Percentiles rank a stretch among this genome's conserved stretches.
These are phyloP conservation scores for Cottoperca gobio DNA, from an alignment of 2,797 vertebrate genomes.

Conservation along the genomic window DNA sequence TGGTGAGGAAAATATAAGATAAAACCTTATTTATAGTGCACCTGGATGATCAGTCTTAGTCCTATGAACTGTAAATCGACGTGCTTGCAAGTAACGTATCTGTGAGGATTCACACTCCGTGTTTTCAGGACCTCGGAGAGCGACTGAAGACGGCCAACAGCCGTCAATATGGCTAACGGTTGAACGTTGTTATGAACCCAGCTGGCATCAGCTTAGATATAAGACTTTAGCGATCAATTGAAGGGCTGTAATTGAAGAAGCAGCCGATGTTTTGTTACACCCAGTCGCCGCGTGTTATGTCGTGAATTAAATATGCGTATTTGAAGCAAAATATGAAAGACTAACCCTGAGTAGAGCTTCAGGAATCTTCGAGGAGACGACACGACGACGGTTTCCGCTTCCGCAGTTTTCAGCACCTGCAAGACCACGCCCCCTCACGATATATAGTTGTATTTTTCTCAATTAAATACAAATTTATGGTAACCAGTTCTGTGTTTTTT, in stretches of 20 bases:
- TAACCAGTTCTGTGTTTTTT: rapidly evolving
- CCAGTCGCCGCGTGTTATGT: rapidly evolving
- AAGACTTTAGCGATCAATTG: rapidly evolving
- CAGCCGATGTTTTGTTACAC: rapidly evolving
- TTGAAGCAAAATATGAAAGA: conserved; percentile 18
- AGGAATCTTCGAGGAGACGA: conserved; percentile 66
- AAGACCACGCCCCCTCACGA: conserved; percentile 43
- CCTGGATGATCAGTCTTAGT: rapidly evolving
- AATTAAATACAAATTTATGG: not conserved
- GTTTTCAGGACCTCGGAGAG: conserved; percentile 81
- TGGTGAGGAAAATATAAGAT: not conserved
- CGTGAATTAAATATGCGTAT: rapidly evolving
- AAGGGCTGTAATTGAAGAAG: rapidly evolving
- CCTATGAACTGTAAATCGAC: not conserved
- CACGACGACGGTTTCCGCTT: conserved; percentile 68
- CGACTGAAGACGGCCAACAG: conserved; percentile 50
- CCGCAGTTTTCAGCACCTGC: conserved; percentile 55
- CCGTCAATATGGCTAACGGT: conserved; percentile 60
- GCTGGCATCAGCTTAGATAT: not conserved
- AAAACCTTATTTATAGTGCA: not conserved
- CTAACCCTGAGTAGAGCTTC: conserved; percentile 53
- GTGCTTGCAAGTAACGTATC: not conserved
- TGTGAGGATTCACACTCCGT: not conserved
- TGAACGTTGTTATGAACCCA: conserved; percentile 22
- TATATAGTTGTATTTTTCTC: not conserved